These are phyloP conservation scores for Lepisosteus osseus DNA, from an alignment of 2,113 vertebrate genomes.

Conservation along the genomic window DNA sequence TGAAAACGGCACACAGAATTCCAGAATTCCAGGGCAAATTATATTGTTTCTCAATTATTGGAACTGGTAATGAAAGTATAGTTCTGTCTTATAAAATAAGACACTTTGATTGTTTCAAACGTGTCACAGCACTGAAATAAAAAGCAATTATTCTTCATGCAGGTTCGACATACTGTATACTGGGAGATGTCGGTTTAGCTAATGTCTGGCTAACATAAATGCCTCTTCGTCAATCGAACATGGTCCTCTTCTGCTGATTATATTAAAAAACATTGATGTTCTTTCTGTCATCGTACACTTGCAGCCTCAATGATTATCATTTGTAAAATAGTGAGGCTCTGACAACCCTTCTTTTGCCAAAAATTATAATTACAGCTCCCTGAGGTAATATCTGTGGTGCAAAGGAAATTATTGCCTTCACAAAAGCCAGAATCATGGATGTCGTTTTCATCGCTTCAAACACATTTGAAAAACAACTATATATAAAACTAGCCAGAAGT, in stretches of 20 bases:
- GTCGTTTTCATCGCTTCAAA: slow-evolving; percentile 7
- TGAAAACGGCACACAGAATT: too few relatives aligned
- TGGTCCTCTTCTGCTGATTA: background rate
- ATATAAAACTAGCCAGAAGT: slow-evolving; percentile 4
- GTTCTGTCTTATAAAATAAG: too few relatives aligned
- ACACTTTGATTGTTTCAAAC: too few relatives aligned
- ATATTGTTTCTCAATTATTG: too few relatives aligned
- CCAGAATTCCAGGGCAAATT: too few relatives aligned
- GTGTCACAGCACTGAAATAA: too few relatives aligned
- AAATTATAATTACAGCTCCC: slow-evolving; percentile 1
- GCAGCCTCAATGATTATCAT: background rate
- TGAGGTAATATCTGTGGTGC: background rate
- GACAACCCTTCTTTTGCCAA: background rate
- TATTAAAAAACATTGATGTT: background rate
- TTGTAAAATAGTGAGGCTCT: background rate
- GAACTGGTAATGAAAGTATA: too few relatives aligned
- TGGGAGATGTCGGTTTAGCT: too few relatives aligned
- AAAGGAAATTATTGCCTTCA: background rate
- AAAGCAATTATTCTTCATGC: too few relatives aligned
- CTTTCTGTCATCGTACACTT: slow-evolving; percentile 3
- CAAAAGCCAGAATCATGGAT: slow-evolving; percentile 1
- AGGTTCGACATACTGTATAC: too few relatives aligned
- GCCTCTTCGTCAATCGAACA: background rate
- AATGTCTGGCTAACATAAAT: too few relatives aligned
- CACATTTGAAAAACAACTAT: background rate